Percentiles rank a stretch among this genome's conserved stretches.
Evolutionary conservation across 2,888 invertebrate genomes (phyloP).

Genomic region (Drosophila eohydei): DNA sequence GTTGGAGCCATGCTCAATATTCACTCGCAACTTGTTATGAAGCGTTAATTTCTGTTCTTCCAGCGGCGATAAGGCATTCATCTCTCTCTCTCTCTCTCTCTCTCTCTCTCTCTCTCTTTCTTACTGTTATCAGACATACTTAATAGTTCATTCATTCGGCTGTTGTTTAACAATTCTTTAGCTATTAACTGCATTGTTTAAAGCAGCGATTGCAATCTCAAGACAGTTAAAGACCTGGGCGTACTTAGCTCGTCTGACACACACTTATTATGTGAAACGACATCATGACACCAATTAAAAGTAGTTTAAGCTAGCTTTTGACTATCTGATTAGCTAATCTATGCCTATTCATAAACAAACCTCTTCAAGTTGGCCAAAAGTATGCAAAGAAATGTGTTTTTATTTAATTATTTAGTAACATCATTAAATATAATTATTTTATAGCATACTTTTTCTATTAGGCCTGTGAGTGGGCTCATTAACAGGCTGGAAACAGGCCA

Average conservation of each 20-base stretch:
- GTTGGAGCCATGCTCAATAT: neutral
- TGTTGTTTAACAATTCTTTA: neutral
- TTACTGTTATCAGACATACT: slow-evolving; percentile 16
- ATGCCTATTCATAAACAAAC: neutral
- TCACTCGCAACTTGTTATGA: slow-evolving; percentile 8
- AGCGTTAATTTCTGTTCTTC: slow-evolving; percentile 41
- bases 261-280: neutral
- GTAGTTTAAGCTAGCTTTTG: neutral
- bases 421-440: neutral
- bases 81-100: slow-evolving; percentile 14
- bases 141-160: slow-evolving; percentile 3
- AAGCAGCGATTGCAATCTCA: slow-evolving; percentile 2
- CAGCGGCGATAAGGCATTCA: slow-evolving; percentile 19
- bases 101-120: slow-evolving; percentile 15
- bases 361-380: slow-evolving; percentile 10
- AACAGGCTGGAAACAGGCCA: neutral
- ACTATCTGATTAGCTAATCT: neutral
- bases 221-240: neutral
- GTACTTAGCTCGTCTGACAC: neutral
- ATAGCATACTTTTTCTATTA: slow-evolving; percentile 26
- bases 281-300: neutral
- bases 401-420: neutral
- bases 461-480: too few relatives aligned
- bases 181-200: neutral
- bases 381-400: slow-evolving; percentile 15